These are phyloP conservation scores for Laticauda colubrina DNA, from an alignment of 2,113 vertebrate genomes.

Conservation along the genomic window DNA sequence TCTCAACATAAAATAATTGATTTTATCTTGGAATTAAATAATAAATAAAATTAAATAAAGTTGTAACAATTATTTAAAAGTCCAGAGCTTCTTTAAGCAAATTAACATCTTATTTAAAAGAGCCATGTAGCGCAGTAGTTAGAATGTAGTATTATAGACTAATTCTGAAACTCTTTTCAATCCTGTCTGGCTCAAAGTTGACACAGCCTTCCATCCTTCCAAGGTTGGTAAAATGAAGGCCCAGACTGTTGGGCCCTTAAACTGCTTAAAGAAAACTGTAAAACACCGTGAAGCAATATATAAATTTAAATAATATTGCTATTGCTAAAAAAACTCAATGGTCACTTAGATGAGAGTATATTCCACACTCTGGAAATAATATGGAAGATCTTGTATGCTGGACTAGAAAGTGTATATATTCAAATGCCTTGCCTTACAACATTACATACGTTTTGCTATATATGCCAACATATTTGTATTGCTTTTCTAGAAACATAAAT, in stretches of 20 bases:
- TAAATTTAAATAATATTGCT: neutral
- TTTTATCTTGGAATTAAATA: neutral
- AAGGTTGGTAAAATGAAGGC: neutral
- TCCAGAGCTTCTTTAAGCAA: neutral
- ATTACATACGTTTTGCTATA: neutral
- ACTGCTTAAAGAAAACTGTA: neutral
- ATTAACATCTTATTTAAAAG: neutral
- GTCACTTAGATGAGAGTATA: neutral
- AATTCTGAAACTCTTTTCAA: no score
- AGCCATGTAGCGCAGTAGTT: no score
- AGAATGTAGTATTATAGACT: no score
- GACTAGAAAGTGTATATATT: neutral
- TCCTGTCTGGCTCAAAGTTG: no score
- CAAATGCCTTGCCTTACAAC: neutral
- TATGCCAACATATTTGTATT: neutral
- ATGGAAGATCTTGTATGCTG: neutral
- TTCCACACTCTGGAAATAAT: neutral
- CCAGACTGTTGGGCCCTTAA: neutral
- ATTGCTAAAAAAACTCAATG: neutral
- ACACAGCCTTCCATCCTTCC: no score
- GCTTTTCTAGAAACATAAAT: neutral
- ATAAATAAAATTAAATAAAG: neutral
- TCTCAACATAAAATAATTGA: neutral
- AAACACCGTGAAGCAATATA: neutral
- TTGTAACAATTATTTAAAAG: neutral